A percentile compares a stretch with the other conserved stretches of the same genome.
Conservation (phyloP, 1,140 invertebrate genomes). For the Danaus plexippus region DNA sequence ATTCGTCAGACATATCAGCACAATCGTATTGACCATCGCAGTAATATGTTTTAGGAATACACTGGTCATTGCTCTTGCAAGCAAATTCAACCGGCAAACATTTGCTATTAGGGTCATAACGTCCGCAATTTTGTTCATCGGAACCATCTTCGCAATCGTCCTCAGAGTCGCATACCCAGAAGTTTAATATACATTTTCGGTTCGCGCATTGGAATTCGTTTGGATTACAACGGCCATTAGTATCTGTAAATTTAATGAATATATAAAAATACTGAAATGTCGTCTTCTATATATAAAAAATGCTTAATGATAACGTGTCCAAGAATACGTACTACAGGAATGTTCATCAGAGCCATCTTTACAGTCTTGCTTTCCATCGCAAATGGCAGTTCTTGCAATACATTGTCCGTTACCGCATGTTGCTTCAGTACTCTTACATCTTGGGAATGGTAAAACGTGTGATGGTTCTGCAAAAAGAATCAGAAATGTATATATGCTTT, state of each 20-base stretch:
- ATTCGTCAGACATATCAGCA: conserved; percentile 90
- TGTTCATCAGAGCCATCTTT: conserved; percentile 91
- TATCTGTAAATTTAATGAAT: conserved; percentile 23
- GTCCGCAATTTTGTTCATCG: conserved; percentile 76
- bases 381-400: conserved; percentile 85
- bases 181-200: conserved; percentile 90
- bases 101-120: conserved; percentile 73
- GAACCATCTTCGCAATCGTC: conserved; percentile 95
- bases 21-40: conserved; percentile 94
- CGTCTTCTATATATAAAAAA: neutral
- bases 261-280: conserved; percentile 7
- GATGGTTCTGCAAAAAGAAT: too few relatives aligned
- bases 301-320: too few relatives aligned
- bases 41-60: conserved; percentile 93
- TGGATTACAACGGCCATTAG: conserved; percentile 83
- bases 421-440: conserved; percentile 75
- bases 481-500: too few relatives aligned
- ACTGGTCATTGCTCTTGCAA: conserved; percentile 85
- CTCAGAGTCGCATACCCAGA: conserved; percentile 92
- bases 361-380: conserved; percentile 87
- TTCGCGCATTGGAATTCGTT: conserved; percentile 94
- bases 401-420: conserved; percentile 94
- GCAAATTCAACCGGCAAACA: conserved; percentile 88
- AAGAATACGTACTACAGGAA: conserved; percentile 81
- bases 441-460: too few relatives aligned